Evolutionary conservation across 2,797 vertebrate species (phyloP), one percentile per base, ranked within the genome.

Genomic region (Tarsius wallacei): DNA sequence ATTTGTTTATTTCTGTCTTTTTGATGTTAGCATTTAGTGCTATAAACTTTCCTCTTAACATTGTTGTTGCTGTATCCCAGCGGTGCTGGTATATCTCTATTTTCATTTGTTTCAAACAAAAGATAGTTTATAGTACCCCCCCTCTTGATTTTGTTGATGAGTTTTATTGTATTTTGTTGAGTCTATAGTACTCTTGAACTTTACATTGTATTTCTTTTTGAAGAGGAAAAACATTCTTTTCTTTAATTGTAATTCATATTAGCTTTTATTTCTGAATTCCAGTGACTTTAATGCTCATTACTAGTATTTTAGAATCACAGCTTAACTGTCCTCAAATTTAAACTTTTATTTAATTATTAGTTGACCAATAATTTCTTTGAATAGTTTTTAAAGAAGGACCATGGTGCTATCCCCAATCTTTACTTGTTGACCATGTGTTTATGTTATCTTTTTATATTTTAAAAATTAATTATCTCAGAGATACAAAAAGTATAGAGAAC

Each of bases 201-300:
- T 42, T 42, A 42, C 42, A 42, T 42, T 42, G 42, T 42, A 42
- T 42, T 42, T 42, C 42, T 42, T 42, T 42, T 42, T 42, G 42
- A 42, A 42, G 42, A 42, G 42, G 4, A 42, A 42, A 42, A 42
- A 42, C 42, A 42, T 42, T 42, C 3, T 42, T 42, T 42, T 42
- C 80, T 91, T 4, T 53, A 21, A 53, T 22, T 11, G 13, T 83
- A 51, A 53, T 73, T 91, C 17, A 24, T 70, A 31, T 53, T 71
- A 83, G 66, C 55, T 31, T 91, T 74, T 36, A 74, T 74, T 91
- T 91, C 68, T 64, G 28, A 59, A 47, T 84, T 84, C 74, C 28
- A 31, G 17, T 63, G 2, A 31, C 51, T 74, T 74, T 53, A 74
- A 13, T 74, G 9, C 82, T 91, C 51, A n/a, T 28, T 17, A 53